Conservation (phyloP, 1,140 invertebrate species). For the Spodoptera litura region DNA sequence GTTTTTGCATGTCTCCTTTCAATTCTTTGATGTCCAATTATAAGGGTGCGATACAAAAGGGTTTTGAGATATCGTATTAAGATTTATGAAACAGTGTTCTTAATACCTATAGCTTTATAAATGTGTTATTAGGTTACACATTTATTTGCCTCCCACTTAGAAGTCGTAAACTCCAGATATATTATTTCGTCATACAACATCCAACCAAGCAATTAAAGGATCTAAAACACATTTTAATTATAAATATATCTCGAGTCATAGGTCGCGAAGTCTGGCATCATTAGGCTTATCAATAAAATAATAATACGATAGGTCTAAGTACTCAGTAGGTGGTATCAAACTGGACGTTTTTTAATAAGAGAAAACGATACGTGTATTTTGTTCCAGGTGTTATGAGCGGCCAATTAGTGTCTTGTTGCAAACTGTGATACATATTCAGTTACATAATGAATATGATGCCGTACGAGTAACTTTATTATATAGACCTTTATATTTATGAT, state of each 20-base stretch:
- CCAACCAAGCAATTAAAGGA: neutral
- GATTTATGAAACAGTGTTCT: neutral
- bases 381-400: conserved; percentile 40
- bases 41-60: conserved; percentile 49
- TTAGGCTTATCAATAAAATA: conserved; percentile 35
- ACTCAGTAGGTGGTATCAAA: conserved; percentile 36
- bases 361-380: conserved; percentile 43
- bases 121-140: conserved; percentile 16
- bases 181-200: neutral
- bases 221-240: neutral
- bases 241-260: conserved; percentile 3
- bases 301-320: neutral
- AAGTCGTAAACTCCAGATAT: conserved; percentile 23
- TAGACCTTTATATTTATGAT: conserved; percentile 8
- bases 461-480: conserved; percentile 35
- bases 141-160: conserved; percentile 27
- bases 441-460: conserved; percentile 39
- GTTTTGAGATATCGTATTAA: conserved; percentile 26
- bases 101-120: conserved; percentile 14
- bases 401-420: conserved; percentile 45
- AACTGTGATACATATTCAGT: conserved; percentile 46
- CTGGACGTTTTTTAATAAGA: conserved; percentile 8
- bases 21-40: conserved; percentile 51
- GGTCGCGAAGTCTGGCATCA: conserved; percentile 5
- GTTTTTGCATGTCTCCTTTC: conserved; percentile 51